Evolutionary conservation across 2,888 invertebrate genomes (phyloP), one percentile per base, ranked within the genome.

Genomic region (Heliconius ethilla): DNA sequence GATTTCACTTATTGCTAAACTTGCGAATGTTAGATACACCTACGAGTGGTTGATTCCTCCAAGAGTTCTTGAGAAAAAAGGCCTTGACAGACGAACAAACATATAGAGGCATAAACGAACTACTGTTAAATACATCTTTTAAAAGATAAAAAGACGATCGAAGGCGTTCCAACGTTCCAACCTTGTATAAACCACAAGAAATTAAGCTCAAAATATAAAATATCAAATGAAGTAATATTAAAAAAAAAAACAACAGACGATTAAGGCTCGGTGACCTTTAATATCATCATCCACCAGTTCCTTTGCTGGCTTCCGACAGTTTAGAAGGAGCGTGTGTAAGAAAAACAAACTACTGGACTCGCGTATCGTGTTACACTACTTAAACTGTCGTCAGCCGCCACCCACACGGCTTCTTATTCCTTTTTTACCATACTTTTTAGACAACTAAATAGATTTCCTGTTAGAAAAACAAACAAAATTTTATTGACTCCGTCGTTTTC

Each of bases 301-400:
- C 33, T 33, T 33, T 33, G 33, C 33, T 6, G 88, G 89, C 91
- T 92, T 88, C 90, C 88, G 90, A 89, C 89, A 89, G 91, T 91
- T 90, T 18, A 51, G 51, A 2, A 88, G 79, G 86, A 88, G 79
- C 80, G 87, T 86, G 89, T 86, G 84, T 84, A 88, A 90, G 89
- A 91, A 92, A 91, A 92, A 93, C 89, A 91, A 88, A 90, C 91
- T 88, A 86, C 88, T 90, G 92, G 91, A 90, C 92, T 87, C 84
- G 81, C 83, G 82, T 90, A 90, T 94, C 90, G 83, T 84, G 87
- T 94, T 93, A 92, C 93, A 87, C 90, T 92, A 93, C 92, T 93
- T 92, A 94, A 91, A 93, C 93, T 94, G 94, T 94, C 94, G 89
- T 94, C 94, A 91, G 86, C 86, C 87, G 89, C 93, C 94, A 93